phyloP scores from a whole-genome alignment of 1,140 invertebrate genomes.

The Watersipora subatra region DNA sequence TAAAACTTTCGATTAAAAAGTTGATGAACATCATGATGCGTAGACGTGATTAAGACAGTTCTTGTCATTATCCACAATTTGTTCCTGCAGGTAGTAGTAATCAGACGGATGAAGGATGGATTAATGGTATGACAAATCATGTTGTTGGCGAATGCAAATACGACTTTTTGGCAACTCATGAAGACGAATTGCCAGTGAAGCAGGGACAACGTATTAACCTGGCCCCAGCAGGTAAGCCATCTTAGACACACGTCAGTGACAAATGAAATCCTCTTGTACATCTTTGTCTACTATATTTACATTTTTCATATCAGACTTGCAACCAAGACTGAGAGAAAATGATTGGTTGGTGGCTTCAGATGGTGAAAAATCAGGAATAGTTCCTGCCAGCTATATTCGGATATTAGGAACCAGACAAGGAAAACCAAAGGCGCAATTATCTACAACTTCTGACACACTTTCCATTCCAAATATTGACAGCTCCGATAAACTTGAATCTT shows the following conservation, averaged over 20 bases:
- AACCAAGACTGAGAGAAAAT: conserved; percentile 45
- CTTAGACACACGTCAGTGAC: neutral
- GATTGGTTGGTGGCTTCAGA: conserved; percentile 47
- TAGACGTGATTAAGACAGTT: too few relatives aligned
- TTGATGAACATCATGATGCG: too few relatives aligned
- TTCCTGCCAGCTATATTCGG: conserved; percentile 68
- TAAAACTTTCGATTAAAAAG: too few relatives aligned
- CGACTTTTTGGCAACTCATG: conserved; percentile 57
- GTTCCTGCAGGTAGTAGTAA: too few relatives aligned
- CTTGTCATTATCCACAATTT: too few relatives aligned
- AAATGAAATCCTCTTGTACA: too few relatives aligned
- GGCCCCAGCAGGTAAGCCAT: conserved; percentile 54
- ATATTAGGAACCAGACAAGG: conserved; percentile 31
- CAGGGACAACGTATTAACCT: conserved; percentile 62
- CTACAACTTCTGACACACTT: too few relatives aligned
- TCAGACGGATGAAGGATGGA: too few relatives aligned
- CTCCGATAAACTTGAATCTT: too few relatives aligned
- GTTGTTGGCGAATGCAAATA: conserved; percentile 59
- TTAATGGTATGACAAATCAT: conserved; percentile 47
- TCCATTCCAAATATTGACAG: too few relatives aligned
- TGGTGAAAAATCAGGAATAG: conserved; percentile 53
- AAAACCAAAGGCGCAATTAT: conserved; percentile 12
- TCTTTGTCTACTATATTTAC: too few relatives aligned
- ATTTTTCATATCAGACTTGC: conserved; percentile 42
- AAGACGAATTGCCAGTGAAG: conserved; percentile 62